phyloP scores from a whole-genome alignment of 2,797 vertebrate species.

The Syngnathus rostellatus region DNA sequence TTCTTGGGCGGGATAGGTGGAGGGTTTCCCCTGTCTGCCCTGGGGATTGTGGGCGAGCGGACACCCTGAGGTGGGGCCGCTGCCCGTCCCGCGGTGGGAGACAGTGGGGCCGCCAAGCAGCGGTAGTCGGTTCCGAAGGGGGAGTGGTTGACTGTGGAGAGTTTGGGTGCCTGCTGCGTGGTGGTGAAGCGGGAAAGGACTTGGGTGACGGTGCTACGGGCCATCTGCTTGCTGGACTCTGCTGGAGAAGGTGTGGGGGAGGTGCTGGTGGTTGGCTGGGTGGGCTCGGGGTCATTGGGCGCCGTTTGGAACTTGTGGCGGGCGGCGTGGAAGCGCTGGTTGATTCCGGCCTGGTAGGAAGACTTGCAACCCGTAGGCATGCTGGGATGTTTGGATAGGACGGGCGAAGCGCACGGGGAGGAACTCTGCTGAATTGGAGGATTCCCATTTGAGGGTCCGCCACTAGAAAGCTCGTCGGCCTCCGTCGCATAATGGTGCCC shows the following conservation, averaged over 20 bases:
- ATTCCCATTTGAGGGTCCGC: constrained; percentile 33
- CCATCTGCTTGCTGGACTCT: constrained; percentile 77
- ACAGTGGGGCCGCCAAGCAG: constrained; percentile 70
- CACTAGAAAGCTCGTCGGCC: constrained; percentile 30
- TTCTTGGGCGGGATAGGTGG: constrained; percentile 97
- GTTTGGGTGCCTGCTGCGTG: constrained; percentile 71
- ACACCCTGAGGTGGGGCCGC: constrained; percentile 73
- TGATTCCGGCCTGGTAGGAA: constrained; percentile 90
- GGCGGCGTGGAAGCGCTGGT: constrained; percentile 92
- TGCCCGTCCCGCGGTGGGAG: constrained; percentile 74
- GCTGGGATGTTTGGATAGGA: constrained; percentile 64
- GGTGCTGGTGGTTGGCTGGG: constrained; percentile 46
- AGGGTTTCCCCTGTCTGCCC: constrained; percentile 85
- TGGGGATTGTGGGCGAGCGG: constrained; percentile 81
- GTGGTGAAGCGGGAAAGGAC: constrained; percentile 87
- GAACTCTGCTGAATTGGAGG: constrained; percentile 38
- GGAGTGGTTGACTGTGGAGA: constrained; percentile 76
- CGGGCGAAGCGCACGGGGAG: constrained; percentile 78
- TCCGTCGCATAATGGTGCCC: constrained; percentile 44
- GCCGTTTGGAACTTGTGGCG: constrained; percentile 85
- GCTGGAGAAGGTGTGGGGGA: constrained; percentile 56
- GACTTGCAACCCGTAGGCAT: constrained; percentile 76
- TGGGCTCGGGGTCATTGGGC: constrained; percentile 78
- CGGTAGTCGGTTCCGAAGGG: constrained; percentile 75
- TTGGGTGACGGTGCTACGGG: constrained; percentile 90